Conservation (phyloP, 2,888 invertebrate genomes). For the Caenorhabditis becei region DNA sequence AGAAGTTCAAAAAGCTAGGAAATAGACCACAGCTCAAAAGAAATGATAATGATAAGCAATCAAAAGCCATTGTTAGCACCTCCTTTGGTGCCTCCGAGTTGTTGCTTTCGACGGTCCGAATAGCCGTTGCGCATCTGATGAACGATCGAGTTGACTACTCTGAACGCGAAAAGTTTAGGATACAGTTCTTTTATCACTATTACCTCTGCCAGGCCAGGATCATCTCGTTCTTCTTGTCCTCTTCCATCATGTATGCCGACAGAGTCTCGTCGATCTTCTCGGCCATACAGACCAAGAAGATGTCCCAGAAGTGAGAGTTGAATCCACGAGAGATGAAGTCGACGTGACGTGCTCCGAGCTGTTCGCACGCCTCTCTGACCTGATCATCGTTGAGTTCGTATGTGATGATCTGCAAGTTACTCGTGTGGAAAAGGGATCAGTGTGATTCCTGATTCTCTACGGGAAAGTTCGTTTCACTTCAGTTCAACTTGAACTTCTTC, state of each 20-base stretch:
- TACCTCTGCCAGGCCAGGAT: conserved; percentile 71
- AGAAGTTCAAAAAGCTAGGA: no score
- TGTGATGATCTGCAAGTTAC: conserved; percentile 58
- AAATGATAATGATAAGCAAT: background rate
- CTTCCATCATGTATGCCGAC: conserved; percentile 60
- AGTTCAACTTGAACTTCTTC: no score
- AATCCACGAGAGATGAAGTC: conserved; percentile 74
- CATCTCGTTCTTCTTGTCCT: conserved; percentile 67
- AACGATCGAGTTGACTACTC: conserved; percentile 69
- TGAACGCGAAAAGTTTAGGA: conserved; percentile 24
- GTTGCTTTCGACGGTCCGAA: conserved; percentile 66
- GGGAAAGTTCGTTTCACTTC: no score
- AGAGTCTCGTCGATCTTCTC: conserved; percentile 70
- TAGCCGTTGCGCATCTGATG: conserved; percentile 72
- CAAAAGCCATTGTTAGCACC: conserved; percentile 44
- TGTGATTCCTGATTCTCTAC: background rate
- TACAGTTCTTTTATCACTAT: background rate
- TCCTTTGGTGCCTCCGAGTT: conserved; percentile 51
- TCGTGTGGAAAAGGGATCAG: background rate
- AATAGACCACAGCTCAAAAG: background rate
- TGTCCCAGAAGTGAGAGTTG: conserved; percentile 73
- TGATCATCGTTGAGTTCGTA: conserved; percentile 66
- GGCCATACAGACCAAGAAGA: conserved; percentile 69
- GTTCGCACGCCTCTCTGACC: conserved; percentile 66
- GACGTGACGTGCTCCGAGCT: conserved; percentile 70